Evolutionary conservation across 1,140 invertebrate species (phyloP), one percentile per base, ranked within the genome.

Genomic region (Pristionchus pacificus): DNA sequence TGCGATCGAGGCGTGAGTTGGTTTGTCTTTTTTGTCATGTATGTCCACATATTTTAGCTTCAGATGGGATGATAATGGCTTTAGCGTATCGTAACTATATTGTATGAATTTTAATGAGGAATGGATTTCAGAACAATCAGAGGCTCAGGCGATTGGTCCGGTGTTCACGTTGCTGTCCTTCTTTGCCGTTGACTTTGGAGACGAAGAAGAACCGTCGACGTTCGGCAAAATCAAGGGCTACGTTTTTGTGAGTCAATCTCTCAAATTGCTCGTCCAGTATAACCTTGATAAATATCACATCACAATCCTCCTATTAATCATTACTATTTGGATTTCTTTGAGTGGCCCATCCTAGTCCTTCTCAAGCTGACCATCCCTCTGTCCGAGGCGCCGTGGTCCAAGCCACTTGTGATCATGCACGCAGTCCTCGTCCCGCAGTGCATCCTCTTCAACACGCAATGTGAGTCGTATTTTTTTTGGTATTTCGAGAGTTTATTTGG

Each of bases 371-470:
- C 89, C 30, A 85, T 89, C 66, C 89, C 89, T 0, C 85, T 90
- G 0, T 88, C 89, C 24, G 84, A 87, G 81, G 76, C 86, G 70
- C 88, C 88, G 49, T 90, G 89, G 89, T 89, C 88, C 61, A 85
- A 87, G 76, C 77, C 87, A 29, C 79, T 90, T 15, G 87, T 88
- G 73, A 85, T 85, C 65, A 74, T 89, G 13, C 88, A 90, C 74
- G 82, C 87, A 62, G 83, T 87, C n/a, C 77, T 87, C 31, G 86
- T 85, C 24, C 88, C 88, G 1, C 78, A 86, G 29, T 81, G 88
- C 58, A 74, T 84, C 24, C 69, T 87, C 25, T 70, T 76, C 58
- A 33, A 60, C 15, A 68, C 72, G 38, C 75, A 76, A 60, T 49
- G 75, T 76, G 19, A 25, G 27, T 61, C 10, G n/a, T n/a, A n/a